Percentiles rank a stretch among this genome's conserved stretches.
Conservation (phyloP, 2,113 vertebrate species). For the Rhynchopsitta pachyrhyncha region DNA sequence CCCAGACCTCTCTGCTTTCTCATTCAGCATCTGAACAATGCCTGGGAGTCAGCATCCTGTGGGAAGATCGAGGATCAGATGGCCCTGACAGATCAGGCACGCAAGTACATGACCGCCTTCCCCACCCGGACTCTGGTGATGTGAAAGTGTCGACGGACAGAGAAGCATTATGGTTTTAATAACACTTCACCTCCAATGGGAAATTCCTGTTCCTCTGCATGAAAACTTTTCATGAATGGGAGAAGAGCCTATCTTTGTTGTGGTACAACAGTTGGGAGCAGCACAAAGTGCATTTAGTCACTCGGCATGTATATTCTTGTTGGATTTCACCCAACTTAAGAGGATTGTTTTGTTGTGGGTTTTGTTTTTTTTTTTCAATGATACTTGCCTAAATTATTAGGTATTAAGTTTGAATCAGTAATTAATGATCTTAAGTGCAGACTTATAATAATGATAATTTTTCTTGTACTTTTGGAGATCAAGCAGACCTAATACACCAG, state of each 20-base stretch:
- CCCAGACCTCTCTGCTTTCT: not conserved
- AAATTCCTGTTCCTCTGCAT: conserved; percentile 79
- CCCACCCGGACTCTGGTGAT: conserved; percentile 92
- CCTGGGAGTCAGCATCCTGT: conserved; percentile 89
- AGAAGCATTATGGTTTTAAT: conserved; percentile 80
- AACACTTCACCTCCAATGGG: conserved; percentile 80
- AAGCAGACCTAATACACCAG: conserved; percentile 73
- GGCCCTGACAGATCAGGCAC: conserved; percentile 82
- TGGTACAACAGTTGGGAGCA: conserved; percentile 97
- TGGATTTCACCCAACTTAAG: conserved; percentile 90
- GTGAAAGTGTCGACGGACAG: conserved; percentile 70
- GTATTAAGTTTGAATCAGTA: conserved; percentile 74
- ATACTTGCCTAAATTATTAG: conserved; percentile 84
- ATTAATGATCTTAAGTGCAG: conserved; percentile 71
- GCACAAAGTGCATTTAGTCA: conserved; percentile 86
- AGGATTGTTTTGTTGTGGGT: conserved; percentile 67
- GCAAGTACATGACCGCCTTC: conserved; percentile 89
- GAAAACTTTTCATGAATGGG: conserved; percentile 73
- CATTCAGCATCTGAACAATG: conserved; percentile 77
- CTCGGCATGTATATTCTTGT: conserved; percentile 80
- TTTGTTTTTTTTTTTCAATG: conserved; percentile 54
- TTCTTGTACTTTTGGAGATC: conserved; percentile 68
- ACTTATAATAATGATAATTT: conserved; percentile 64
- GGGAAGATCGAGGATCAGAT: conserved; percentile 90
- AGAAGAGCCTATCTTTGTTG: conserved; percentile 86